phyloP scores from a whole-genome alignment of 2,113 vertebrate species.

The Sinocyclocheilus maitianheensis region DNA sequence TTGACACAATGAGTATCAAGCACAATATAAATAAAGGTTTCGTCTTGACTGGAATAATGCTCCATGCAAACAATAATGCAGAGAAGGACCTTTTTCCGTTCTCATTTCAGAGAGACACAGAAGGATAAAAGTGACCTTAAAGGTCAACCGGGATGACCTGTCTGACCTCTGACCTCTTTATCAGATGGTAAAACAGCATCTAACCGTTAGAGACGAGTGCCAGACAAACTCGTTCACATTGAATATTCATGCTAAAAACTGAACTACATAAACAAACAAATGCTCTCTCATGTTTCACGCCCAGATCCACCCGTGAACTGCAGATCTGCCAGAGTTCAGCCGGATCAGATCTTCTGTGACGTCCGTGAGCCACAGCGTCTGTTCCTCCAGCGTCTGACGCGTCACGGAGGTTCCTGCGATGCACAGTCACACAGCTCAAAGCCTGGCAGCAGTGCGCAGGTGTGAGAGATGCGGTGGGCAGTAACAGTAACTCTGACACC shows the following conservation, averaged over 20 bases:
- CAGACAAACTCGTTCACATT: not conserved
- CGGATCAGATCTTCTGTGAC: not conserved
- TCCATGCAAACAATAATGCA: not conserved
- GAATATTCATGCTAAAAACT: not conserved
- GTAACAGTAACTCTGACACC: conserved; percentile 1
- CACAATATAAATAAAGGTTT: no score
- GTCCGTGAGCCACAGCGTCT: not conserved
- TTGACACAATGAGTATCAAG: no score
- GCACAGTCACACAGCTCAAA: not conserved
- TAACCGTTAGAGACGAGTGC: not conserved
- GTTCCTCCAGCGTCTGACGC: not conserved
- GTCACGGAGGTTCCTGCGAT: not conserved
- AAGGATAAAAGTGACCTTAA: not conserved
- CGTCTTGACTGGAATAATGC: not conserved
- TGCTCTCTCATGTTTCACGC: no score
- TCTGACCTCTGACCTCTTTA: not conserved
- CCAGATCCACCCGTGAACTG: no score
- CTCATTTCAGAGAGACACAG: not conserved
- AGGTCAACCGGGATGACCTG: not conserved
- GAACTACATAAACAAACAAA: not conserved
- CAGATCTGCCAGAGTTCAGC: not conserved
- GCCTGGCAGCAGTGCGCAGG: not conserved
- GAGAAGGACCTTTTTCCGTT: not conserved
- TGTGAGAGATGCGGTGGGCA: not conserved
- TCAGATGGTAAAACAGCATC: not conserved